phyloP scores from a whole-genome alignment of 2,888 invertebrate species.

The Ichneumon xanthorius region DNA sequence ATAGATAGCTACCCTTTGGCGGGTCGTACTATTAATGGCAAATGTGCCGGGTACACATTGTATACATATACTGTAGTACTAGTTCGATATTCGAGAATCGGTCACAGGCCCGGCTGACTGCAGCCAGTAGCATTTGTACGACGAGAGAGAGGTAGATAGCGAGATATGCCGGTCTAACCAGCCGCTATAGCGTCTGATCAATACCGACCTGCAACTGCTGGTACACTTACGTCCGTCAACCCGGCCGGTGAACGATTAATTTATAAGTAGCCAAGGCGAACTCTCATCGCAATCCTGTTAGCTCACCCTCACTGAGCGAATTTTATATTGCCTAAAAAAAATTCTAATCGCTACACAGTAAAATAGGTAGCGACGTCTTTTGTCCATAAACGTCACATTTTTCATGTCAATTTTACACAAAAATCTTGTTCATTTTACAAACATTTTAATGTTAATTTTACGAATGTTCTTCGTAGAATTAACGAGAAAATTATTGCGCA shows the following conservation, averaged over 20 bases:
- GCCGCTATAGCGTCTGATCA: conserved; percentile 48
- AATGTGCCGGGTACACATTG: conserved; percentile 27
- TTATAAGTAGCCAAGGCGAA: conserved; percentile 25
- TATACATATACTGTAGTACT: neutral
- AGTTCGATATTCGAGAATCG: conserved; percentile 21
- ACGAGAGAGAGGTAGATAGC: neutral
- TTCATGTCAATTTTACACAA: no score
- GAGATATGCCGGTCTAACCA: conserved; percentile 15
- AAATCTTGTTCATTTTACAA: no score
- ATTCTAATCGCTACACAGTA: no score
- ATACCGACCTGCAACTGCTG: conserved; percentile 61
- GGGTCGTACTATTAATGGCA: conserved; percentile 50
- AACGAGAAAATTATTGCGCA: no score
- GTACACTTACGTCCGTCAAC: conserved; percentile 60
- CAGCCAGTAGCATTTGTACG: conserved; percentile 16
- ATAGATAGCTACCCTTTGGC: conserved; percentile 51
- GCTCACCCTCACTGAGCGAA: neutral
- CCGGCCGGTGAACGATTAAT: conserved; percentile 47
- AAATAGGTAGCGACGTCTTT: no score
- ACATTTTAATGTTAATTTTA: no score
- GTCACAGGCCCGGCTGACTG: conserved; percentile 40
- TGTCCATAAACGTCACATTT: no score
- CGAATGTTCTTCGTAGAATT: no score
- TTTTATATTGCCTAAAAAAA: neutral
- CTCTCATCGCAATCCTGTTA: neutral